A percentile compares a stretch with the other conserved stretches of the same genome.
phyloP scores from a whole-genome alignment of 2,797 vertebrate genomes.

The Coluber constrictor region DNA sequence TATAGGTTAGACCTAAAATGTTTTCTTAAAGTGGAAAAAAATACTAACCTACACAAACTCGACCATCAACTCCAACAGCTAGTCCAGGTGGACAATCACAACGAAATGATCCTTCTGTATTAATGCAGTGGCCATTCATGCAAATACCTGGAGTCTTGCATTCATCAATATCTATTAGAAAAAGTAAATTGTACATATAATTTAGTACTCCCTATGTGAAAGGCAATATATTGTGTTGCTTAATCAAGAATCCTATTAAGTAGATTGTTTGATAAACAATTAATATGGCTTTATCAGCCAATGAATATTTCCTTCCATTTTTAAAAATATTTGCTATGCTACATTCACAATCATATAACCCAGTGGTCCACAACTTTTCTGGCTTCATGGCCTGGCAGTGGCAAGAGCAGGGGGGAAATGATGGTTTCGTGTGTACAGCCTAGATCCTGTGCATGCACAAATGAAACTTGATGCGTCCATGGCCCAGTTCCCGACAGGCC shows the following conservation, averaged over 20 bases:
- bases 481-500: no score
- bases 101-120: conserved; percentile 76
- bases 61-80: conserved; percentile 75
- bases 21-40: neutral
- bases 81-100: conserved; percentile 76
- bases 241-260: neutral
- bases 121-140: conserved; percentile 78
- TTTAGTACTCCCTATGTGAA: neutral
- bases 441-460: neutral
- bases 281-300: neutral
- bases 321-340: neutral
- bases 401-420: neutral
- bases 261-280: neutral
- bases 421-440: neutral
- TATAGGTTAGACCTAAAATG: neutral
- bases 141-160: conserved; percentile 76
- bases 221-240: neutral
- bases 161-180: conserved; percentile 74
- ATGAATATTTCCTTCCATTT: neutral
- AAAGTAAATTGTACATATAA: neutral
- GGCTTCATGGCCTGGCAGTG: neutral
- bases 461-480: no score
- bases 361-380: neutral
- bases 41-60: conserved; percentile 75
- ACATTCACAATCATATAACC: neutral